Conservation (phyloP, 2,797 vertebrate species). For the Anguilla marmorata region DNA sequence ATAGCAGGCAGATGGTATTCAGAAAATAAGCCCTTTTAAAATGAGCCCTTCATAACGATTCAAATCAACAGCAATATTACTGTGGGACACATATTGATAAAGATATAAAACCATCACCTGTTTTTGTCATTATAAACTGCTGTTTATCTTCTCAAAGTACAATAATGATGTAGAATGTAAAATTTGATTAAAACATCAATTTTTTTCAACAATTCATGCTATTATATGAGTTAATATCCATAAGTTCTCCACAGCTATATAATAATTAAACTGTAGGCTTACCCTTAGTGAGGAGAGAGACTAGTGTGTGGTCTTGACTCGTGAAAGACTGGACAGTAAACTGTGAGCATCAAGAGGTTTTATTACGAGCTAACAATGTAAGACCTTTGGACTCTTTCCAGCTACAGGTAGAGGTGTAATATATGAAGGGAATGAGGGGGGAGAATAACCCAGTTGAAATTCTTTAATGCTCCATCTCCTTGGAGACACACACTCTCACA, state of each 20-base stretch:
- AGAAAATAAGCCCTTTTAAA: not conserved
- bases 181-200: not conserved
- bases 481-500: not conserved
- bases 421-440: not conserved
- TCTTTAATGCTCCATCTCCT: not conserved
- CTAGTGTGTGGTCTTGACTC: constrained; percentile 38
- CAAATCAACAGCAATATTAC: not conserved
- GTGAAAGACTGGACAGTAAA: constrained; percentile 45
- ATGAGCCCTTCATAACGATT: not conserved
- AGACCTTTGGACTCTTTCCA: constrained; percentile 65
- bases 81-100: not conserved
- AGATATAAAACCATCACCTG: not conserved
- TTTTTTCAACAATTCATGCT: not conserved
- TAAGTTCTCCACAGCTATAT: not conserved
- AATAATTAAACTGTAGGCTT: not conserved
- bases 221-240: not conserved
- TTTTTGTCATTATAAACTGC: not conserved
- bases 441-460: not conserved
- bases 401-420: not conserved
- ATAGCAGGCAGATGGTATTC: not conserved
- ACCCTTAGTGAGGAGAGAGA: constrained; percentile 20
- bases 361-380: constrained; percentile 20
- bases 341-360: constrained; percentile 34
- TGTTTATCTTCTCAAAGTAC: not conserved
- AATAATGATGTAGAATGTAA: not conserved